Conservation (phyloP, 2,113 vertebrate genomes). For the Crotophaga sulcirostris region DNA sequence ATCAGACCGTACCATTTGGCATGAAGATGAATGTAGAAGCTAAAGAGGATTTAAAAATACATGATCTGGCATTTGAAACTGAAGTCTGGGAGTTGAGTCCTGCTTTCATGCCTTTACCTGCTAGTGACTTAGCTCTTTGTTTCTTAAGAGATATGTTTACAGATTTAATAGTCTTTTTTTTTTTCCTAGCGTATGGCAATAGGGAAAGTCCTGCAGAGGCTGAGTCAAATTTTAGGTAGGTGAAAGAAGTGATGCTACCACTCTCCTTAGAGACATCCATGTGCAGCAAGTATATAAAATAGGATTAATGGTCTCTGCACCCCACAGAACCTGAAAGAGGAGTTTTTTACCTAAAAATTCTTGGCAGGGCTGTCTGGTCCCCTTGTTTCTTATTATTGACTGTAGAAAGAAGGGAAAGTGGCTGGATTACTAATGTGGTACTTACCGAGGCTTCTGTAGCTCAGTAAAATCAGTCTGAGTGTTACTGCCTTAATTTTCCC, state of each 20-base stretch:
- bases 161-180: neutral
- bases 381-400: neutral
- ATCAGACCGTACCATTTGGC: conserved; percentile 34
- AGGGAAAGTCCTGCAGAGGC: neutral
- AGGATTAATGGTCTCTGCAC: neutral
- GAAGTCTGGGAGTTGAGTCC: neutral
- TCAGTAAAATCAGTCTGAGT: neutral
- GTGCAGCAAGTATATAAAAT: neutral
- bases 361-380: neutral
- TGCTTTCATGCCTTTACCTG: conserved; percentile 23
- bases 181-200: neutral
- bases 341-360: conserved; percentile 16
- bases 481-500: conserved; percentile 8
- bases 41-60: conserved; percentile 67
- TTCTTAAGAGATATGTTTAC: neutral
- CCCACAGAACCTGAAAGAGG: neutral
- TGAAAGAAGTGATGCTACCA: neutral
- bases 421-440: neutral
- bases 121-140: neutral
- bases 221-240: neutral
- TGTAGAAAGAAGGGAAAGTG: neutral
- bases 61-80: conserved; percentile 47
- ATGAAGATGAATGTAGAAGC: conserved; percentile 57
- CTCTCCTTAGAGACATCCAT: neutral
- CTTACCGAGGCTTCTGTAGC: neutral